Conservation (phyloP, 2,797 vertebrate genomes). For the Bucorvus abyssinicus region DNA sequence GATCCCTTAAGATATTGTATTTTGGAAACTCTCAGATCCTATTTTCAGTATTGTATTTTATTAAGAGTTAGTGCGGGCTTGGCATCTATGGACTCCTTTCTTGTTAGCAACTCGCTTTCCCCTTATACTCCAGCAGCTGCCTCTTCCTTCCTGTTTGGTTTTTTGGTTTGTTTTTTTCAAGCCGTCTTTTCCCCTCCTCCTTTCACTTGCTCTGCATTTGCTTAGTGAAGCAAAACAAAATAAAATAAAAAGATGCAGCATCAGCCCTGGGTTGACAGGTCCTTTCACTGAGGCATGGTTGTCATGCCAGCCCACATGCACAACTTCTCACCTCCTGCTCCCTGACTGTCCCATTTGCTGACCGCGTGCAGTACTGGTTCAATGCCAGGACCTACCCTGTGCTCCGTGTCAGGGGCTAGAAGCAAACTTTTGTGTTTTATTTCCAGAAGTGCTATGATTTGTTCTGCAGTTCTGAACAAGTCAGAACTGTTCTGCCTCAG, state of each 20-base stretch:
- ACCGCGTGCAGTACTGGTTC: neutral
- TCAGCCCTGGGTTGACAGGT: constrained; percentile 65
- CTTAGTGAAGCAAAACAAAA: constrained; percentile 83
- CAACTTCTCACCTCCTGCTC: neutral
- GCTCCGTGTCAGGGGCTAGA: neutral
- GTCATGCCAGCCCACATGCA: neutral
- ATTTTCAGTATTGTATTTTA: constrained; percentile 82
- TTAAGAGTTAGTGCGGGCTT: constrained; percentile 82
- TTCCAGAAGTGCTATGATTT: neutral
- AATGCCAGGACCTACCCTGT: neutral
- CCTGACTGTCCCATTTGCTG: neutral
- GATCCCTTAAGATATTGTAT: constrained; percentile 82
- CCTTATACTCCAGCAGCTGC: constrained; percentile 58
- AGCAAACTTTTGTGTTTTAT: neutral
- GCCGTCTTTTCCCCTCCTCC: constrained; percentile 34
- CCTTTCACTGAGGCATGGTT: constrained; percentile 36
- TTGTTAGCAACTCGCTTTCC: constrained; percentile 43
- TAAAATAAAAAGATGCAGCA: constrained; percentile 82
- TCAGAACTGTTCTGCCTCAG: neutral
- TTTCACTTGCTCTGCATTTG: constrained; percentile 75
- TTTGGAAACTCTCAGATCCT: constrained; percentile 77
- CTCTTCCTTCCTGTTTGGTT: constrained; percentile 38
- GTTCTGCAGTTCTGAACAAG: neutral
- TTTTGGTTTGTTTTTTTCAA: constrained; percentile 50
- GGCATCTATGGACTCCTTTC: constrained; percentile 59